Conservation (phyloP, 2,797 vertebrate genomes). For the Neostethus bicornis region DNA sequence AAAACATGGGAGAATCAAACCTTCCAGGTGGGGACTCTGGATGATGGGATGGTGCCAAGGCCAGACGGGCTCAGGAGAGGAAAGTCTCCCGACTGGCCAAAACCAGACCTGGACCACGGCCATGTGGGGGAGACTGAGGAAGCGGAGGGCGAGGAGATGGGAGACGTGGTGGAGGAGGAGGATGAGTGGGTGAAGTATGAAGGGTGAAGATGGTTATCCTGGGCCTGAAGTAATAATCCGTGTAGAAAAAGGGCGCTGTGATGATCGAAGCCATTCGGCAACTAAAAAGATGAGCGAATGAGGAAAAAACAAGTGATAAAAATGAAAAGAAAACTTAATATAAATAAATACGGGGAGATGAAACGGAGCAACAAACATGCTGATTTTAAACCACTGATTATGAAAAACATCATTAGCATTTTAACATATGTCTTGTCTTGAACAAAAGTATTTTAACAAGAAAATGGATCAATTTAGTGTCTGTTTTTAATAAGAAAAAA, state of each 20-base stretch:
- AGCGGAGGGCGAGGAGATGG: conserved; percentile 73
- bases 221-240: conserved; percentile 74
- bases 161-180: conserved; percentile 47
- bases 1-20: conserved; percentile 76
- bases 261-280: conserved; percentile 88
- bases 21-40: conserved; percentile 94
- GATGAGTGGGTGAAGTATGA: conserved; percentile 73
- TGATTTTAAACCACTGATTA: too few relatives aligned
- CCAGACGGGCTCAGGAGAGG: conserved; percentile 87
- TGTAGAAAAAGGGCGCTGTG: conserved; percentile 83
- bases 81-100: conserved; percentile 82
- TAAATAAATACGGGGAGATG: too few relatives aligned
- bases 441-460: too few relatives aligned
- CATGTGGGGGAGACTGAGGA: conserved; percentile 67
- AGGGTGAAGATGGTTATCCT: conserved; percentile 56
- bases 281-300: conserved; percentile 77
- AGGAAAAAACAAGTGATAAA: conserved; percentile 53
- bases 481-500: too few relatives aligned
- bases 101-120: conserved; percentile 83
- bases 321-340: conserved; percentile 28
- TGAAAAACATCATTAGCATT: too few relatives aligned
- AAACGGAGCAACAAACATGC: too few relatives aligned
- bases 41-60: conserved; percentile 85
- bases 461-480: too few relatives aligned
- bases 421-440: too few relatives aligned